Base-by-base conservation (phyloP, 2,888 invertebrate species). In the Rotaria magnacalcarata region DNA sequence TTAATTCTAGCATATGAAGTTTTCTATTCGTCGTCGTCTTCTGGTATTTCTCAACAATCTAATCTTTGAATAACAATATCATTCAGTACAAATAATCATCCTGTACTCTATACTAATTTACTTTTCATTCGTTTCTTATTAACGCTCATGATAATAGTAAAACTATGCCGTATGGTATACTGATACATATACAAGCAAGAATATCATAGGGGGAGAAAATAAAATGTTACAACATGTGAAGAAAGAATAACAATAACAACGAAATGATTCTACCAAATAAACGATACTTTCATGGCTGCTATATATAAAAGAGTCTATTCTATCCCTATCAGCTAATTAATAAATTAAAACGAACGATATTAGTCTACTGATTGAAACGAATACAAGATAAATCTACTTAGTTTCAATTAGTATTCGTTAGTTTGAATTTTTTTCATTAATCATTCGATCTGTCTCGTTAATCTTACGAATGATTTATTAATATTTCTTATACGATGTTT, bases 161-260 rank as follows among this genome's bases (percentile, higher is more conserved):
- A 34, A 67, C 34, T 67, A 7, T 67, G 14, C 27, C 34, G 34
- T 67, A 34, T 16, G 16, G 19, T 14, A 67, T 67, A 16, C 24
- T 67, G 16, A 14, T 52, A 14, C 27, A 67, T 67, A 27, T 19
- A 27, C 16, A 67, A 0, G 56, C 5, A 1, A 24, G 6, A 4
- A 19, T 67, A 11, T 34, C 34, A 6, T 16, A 24, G 8, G 6
- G 24, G 10, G 24, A 56, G 56, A 56, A 56, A 24, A 56, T 56
- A 56, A 24, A 21, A 56, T 67, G 34, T 67, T 67, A 19, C 14
- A 67, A 19, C 34, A 34, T 19, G 34, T 6, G 7, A 41, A 67
- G 67, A 27, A 34, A 67, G 67, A 67, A 67, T 67, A 67, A 67
- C 67, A 67, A 67, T 67, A 67, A 67, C 67, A 67, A 67, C 16